A percentile compares a stretch with the other conserved stretches of the same genome.
Evolutionary conservation across 2,113 vertebrate genomes (phyloP).

Genomic region (Corvus cornix): DNA sequence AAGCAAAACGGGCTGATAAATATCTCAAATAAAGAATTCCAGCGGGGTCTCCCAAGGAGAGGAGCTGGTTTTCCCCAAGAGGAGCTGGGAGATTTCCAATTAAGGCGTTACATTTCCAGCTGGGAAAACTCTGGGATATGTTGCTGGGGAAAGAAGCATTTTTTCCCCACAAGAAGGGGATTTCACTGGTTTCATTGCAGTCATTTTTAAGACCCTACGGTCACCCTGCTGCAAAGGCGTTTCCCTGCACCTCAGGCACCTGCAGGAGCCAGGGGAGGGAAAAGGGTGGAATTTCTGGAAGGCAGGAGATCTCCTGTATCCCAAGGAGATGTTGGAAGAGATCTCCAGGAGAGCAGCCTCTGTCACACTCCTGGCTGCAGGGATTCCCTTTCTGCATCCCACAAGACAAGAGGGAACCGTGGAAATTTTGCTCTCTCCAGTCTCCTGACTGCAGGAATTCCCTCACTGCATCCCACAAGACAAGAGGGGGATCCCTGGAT

Average conservation of each 20-base stretch:
- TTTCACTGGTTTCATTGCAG: neutral
- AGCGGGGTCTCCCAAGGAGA: neutral
- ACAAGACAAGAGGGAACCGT: neutral
- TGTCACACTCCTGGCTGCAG: rapidly evolving
- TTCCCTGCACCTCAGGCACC: neutral
- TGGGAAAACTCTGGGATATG: neutral
- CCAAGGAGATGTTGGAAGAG: neutral
- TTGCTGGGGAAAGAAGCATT: neutral
- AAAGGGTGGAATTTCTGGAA: neutral
- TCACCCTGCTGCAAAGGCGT: neutral
- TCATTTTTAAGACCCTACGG: neutral
- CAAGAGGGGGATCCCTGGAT: too few species aligned
- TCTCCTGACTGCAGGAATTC: neutral
- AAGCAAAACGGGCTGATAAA: neutral
- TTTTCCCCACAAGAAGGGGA: neutral
- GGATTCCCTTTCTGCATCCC: neutral
- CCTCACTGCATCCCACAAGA: too few species aligned
- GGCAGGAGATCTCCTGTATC: neutral
- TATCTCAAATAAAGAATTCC: neutral
- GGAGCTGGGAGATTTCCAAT: neutral
- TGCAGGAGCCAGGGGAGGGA: neutral
- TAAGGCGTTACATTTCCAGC: neutral
- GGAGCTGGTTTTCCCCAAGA: neutral
- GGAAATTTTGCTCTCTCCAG: too few species aligned
- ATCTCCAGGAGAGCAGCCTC: neutral